These are phyloP conservation scores for Astreopora myriophthalma DNA, from an alignment of 64 coral and sea anemone genomes.

Conservation along the genomic window DNA sequence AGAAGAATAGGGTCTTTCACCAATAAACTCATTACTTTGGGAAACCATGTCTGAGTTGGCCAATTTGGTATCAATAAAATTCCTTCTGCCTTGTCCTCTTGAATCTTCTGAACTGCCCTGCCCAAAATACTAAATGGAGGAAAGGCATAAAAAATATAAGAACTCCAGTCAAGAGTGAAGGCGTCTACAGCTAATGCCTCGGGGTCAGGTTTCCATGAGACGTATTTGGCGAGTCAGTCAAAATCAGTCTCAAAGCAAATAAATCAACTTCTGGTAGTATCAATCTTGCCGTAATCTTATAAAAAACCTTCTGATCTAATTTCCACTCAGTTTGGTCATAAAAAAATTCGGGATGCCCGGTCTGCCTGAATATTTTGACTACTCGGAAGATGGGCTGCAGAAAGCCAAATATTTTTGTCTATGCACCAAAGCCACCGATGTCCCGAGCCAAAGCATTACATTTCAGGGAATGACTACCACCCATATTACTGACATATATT, in stretches of 20 bases:
- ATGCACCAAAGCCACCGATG: slow-evolving; percentile 67
- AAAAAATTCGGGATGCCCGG: neutral
- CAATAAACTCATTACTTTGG: neutral
- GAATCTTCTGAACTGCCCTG: neutral
- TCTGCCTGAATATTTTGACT: slow-evolving; percentile 52
- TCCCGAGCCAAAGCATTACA: slow-evolving; percentile 55
- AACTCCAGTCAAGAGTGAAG: neutral
- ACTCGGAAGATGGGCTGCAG: slow-evolving; percentile 67
- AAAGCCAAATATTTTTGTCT: slow-evolving; percentile 49
- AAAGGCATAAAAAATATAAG: neutral
- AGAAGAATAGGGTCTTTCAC: neutral
- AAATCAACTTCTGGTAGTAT: slow-evolving; percentile 8
- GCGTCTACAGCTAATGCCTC: slow-evolving; percentile 14
- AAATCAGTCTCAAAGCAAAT: slow-evolving; percentile 22
- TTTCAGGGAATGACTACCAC: slow-evolving; percentile 44
- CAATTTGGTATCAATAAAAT: neutral
- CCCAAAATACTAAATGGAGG: neutral
- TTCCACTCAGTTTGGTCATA: slow-evolving; percentile 28
- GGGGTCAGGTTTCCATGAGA: slow-evolving; percentile 5
- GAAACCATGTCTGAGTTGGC: neutral
- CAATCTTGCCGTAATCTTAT: neutral
- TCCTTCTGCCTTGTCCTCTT: neutral
- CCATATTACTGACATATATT: slow-evolving; percentile 64
- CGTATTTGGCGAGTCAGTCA: neutral
- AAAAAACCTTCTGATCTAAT: neutral